These are phyloP conservation scores for Thymelicus acteon DNA, from an alignment of 2,888 invertebrate genomes.

Conservation along the genomic window DNA sequence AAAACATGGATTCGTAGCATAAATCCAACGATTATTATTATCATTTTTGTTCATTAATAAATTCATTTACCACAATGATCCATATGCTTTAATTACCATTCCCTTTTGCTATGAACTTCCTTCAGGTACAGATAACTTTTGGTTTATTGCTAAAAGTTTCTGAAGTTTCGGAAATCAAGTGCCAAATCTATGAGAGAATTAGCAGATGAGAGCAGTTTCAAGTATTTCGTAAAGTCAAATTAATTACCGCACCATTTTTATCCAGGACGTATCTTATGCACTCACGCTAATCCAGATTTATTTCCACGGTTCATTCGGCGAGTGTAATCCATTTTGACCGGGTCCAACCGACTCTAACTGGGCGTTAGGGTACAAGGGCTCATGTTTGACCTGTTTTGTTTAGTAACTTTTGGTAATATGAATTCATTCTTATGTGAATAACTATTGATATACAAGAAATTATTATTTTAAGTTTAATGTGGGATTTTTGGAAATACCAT, in stretches of 20 bases:
- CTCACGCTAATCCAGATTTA: conserved; percentile 50
- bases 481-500: no score
- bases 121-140: no score
- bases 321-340: conserved; percentile 44
- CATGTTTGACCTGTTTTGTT: neutral
- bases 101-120: no score
- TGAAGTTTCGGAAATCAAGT: neutral
- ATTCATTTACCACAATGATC: no score
- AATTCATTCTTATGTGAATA: no score
- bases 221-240: conserved; percentile 14
- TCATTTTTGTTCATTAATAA: no score
- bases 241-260: conserved; percentile 17
- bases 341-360: conserved; percentile 30
- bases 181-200: neutral
- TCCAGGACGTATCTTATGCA: conserved; percentile 43
- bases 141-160: neutral
- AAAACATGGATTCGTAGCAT: no score
- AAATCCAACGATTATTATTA: no score
- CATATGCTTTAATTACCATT: no score
- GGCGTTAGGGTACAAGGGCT: conserved; percentile 10
- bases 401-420: no score
- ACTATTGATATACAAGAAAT: no score
- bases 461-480: no score
- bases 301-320: conserved; percentile 38
- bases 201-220: neutral